Base-by-base conservation (phyloP, 2,113 vertebrate species). In the Peromyscus polionotus region DNA sequence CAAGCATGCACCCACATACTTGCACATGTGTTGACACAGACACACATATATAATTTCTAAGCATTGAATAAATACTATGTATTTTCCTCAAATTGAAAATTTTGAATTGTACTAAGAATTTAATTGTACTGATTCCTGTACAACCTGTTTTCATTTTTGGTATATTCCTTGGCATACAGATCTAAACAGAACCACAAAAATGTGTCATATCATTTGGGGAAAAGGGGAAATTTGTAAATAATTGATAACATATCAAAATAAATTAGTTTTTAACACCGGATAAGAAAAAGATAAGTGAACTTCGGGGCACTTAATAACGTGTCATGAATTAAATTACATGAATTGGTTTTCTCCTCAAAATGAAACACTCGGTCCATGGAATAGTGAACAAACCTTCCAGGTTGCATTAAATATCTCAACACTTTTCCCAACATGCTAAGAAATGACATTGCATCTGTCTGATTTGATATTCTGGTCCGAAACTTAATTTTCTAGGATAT, bases 401-500 rank as follows among this genome's bases (percentile, higher is more conserved):
- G 89, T 97, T 96, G 2, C 48, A 65, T 84, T 88, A 94, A 97
- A 68, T 11, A 85, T 97, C 22, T 33, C 51, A 91, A 92, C 95
- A 95, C 57, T 96, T 97, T 97, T 11, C 84, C 95, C 97, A 84
- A 20, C 77, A 88, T 90, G 8, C 16, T 96, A 97, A 95, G 19
- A 95, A 95, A 92, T 91, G 12, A 67, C 33, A 76, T 17, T 76
- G 8, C 2, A 92, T 70, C 4, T 95, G 81, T 94, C 92, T 61
- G 42, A 96, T 93, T 10, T 94, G 95, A 28, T 0, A 45, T 89
- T 11, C 67, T 97, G 67, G 12, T 93, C 19, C 22, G 54, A 39
- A 95, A 73, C 59, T 95, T 97, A 95, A 84, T 97, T 97, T 98
- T 97, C 94, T 94, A 97, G 20, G 20, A 94, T 90, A 63, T 95